These are phyloP conservation scores for Labeo catla DNA, from an alignment of 2,113 vertebrate genomes.

Conservation along the genomic window DNA sequence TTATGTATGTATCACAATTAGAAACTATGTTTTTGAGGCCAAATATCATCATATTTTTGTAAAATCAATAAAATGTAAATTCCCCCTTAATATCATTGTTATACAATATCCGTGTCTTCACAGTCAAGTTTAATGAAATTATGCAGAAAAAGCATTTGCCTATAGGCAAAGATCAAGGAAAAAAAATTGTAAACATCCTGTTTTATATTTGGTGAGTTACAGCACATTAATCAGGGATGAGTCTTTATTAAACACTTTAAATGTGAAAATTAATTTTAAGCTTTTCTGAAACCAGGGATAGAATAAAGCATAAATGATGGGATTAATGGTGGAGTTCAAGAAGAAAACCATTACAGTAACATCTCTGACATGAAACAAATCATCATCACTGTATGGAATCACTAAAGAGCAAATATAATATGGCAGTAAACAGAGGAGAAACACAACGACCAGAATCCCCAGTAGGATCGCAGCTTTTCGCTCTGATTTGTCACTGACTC, in stretches of 20 bases:
- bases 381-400: not conserved
- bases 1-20: too few species aligned
- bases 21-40: too few species aligned
- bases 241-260: constrained; percentile 33
- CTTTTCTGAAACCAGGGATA: constrained; percentile 61
- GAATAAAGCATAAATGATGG: constrained; percentile 61
- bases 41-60: too few species aligned
- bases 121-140: not conserved
- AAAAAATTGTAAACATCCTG: not conserved
- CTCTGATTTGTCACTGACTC: constrained; percentile 41
- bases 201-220: not conserved
- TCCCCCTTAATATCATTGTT: too few species aligned
- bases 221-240: constrained; percentile 39
- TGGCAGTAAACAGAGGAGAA: constrained; percentile 56
- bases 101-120: not conserved
- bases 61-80: too few species aligned
- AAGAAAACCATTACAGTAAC: not conserved
- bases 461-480: not conserved
- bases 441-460: constrained; percentile 41
- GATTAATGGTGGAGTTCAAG: constrained; percentile 61
- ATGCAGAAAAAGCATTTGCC: too few species aligned
- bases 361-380: constrained; percentile 34
- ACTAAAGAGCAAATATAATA: constrained; percentile 52
- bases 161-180: too few species aligned
- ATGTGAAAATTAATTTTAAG: constrained; percentile 59